Base-by-base conservation (phyloP, 1,140 invertebrate genomes). In the Drosophila pallidifrons region DNA sequence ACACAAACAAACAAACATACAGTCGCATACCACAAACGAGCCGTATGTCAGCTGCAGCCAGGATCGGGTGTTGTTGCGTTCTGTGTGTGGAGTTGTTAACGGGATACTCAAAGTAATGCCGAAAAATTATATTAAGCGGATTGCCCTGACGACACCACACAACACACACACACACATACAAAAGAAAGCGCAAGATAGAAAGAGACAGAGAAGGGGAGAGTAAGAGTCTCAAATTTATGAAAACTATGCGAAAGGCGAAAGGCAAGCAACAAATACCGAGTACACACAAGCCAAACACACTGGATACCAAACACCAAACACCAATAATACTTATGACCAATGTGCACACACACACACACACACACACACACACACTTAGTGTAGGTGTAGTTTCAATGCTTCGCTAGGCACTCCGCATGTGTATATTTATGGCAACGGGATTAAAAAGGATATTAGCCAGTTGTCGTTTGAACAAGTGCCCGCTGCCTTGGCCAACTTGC, bases 41-140 rank as follows among this genome's bases (percentile, higher is more conserved):
- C 58, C 71, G 66, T 75, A 75, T 70, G 72, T 70, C 72, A 75
- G 52, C 71, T 75, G 45, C 51, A 63, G 41, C 57, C 57, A 59
- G 70, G 38, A 73, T 68, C 70, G 28, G n/a, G 49, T 52, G 47
- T 38, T 63, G 45, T 61, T 49, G 59, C 20, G 20, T 25, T 25
- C 20, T 25, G 20, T 25, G 59, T 55, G 59, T 35, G n/a, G 49
- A 52, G 20, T 64, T 64, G 60, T 60, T 13, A 35, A 68, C 52
- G 64, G 43, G 61, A 68, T 65, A 77, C 79, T 87, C 79, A 52
- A 74, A 82, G 79, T 87, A 88, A 87, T 87, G 83, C 82, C 82
- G 45, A 87, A 87, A 87, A 87, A 87, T 87, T 71, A 88, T 87
- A 88, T 87, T 87, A 87, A 87, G 82, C 82, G 83, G 82, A 87